Evolutionary conservation across 2,113 vertebrate species (phyloP).

Genomic region (Antidorcas marsupialis): DNA sequence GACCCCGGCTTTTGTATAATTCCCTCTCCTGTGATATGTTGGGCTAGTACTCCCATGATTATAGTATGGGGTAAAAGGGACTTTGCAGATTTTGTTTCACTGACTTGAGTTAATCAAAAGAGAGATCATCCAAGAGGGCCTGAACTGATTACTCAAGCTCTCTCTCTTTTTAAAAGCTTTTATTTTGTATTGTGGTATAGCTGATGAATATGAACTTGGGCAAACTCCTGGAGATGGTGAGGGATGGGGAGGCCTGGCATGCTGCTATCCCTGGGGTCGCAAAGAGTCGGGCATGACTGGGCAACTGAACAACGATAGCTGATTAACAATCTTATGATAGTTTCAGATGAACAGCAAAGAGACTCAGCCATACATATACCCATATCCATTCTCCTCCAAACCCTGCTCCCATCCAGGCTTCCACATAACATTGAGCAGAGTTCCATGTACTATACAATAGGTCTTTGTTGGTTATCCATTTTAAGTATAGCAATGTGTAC

Average conservation of each 20-base stretch:
- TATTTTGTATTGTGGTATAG: neutral
- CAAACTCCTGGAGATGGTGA: neutral
- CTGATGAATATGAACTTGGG: neutral
- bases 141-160: neutral
- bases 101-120: neutral
- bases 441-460: neutral
- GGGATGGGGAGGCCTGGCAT: neutral
- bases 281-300: neutral
- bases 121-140: neutral
- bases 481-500: neutral
- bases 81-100: neutral
- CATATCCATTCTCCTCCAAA: neutral
- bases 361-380: neutral
- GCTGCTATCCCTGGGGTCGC: neutral
- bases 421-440: neutral
- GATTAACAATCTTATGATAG: neutral
- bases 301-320: neutral
- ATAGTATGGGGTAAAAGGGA: neutral
- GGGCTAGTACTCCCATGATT: neutral
- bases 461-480: neutral
- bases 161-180: neutral
- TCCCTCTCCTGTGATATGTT: neutral
- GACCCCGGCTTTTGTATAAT: neutral
- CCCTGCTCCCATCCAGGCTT: neutral
- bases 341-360: neutral